Base-by-base conservation (phyloP, 2,113 vertebrate species). In the Emydocephalus ijimae region DNA sequence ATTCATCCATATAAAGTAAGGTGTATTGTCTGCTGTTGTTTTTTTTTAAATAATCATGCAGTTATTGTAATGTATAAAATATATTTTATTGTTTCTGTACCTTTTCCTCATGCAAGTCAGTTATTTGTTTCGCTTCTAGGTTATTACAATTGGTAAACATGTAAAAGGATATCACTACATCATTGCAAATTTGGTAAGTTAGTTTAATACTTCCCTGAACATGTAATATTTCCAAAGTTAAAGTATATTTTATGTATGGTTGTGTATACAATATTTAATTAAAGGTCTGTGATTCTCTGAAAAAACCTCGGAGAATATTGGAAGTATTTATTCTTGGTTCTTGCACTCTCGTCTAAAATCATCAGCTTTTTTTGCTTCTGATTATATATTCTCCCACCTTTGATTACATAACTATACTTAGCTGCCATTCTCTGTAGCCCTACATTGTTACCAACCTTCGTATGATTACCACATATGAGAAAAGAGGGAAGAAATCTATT, bases 111-210 rank as follows among this genome's bases (percentile, higher is more conserved):
- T 91, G 92, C 92, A 0, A 55, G 50, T 0, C 1, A n/a, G 1
- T 0, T 94, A 48, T 96, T 95, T 95, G 91, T 94, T 34, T 95
- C 55, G 93, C 93, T 96, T 92, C 3, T 94, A 99, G 99, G 99
- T 99, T 96, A 99, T 99, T 96, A 99, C 99, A 74, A 99, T 99
- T 94, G 99, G 99, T 93, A 98, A 99, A 94, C 99, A 99, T 94
- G 99, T 99, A 74, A 99, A 99, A 97, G 99, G 99, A 93, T 99
- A 99, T 95, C 99, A 99, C 97, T 99, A 99, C 96, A 99, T 99
- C 94, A 99, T 99, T 95, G 99, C 99, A 94, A 99, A 99, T 96
- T 97, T 99, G 98, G 99, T 99, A 98, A 97, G 99, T 97, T 29
- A 93, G 94, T 94, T 95, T 94, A 93, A n/a, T 96, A 29, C 50